Percentiles rank a stretch among this genome's conserved stretches.
phyloP scores from a whole-genome alignment of 2,888 invertebrate species.

The Achlya flavicornis region DNA sequence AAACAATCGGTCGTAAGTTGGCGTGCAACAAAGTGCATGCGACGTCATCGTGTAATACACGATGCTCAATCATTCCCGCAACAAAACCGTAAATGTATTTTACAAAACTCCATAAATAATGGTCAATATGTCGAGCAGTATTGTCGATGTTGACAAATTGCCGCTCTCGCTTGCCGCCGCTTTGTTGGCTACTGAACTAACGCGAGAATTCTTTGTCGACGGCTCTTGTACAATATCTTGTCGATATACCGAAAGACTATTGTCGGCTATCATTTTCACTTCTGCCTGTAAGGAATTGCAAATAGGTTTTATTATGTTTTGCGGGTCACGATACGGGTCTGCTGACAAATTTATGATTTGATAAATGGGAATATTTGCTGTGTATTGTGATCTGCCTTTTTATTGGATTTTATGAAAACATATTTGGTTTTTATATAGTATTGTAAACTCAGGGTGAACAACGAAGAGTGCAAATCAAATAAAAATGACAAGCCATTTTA shows the following conservation, averaged over 20 bases:
- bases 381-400: slow-evolving; percentile 46
- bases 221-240: slow-evolving; percentile 60
- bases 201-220: slow-evolving; percentile 66
- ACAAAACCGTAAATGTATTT: slow-evolving; percentile 75
- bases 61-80: slow-evolving; percentile 77
- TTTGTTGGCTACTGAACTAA: slow-evolving; percentile 70
- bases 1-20: slow-evolving; percentile 46
- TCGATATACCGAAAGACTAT: slow-evolving; percentile 68
- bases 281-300: slow-evolving; percentile 64
- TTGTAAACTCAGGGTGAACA: slow-evolving; percentile 25
- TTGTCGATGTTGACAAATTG: slow-evolving; percentile 83
- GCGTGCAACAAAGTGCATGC: slow-evolving; percentile 64
- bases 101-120: slow-evolving; percentile 81
- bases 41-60: slow-evolving; percentile 76
- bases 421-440: slow-evolving; percentile 67
- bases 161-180: slow-evolving; percentile 73
- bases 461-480: slow-evolving; percentile 57
- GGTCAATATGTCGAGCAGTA: slow-evolving; percentile 80
- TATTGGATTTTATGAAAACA: slow-evolving; percentile 50
- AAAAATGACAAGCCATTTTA: slow-evolving; percentile 41
- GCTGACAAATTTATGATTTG: slow-evolving; percentile 60
- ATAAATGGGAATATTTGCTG: slow-evolving; percentile 69
- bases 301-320: slow-evolving; percentile 74
- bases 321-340: slow-evolving; percentile 57
- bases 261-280: slow-evolving; percentile 80